Evolutionary conservation across 2,888 invertebrate species (phyloP).

Genomic region (Himalopsyche anomala): DNA sequence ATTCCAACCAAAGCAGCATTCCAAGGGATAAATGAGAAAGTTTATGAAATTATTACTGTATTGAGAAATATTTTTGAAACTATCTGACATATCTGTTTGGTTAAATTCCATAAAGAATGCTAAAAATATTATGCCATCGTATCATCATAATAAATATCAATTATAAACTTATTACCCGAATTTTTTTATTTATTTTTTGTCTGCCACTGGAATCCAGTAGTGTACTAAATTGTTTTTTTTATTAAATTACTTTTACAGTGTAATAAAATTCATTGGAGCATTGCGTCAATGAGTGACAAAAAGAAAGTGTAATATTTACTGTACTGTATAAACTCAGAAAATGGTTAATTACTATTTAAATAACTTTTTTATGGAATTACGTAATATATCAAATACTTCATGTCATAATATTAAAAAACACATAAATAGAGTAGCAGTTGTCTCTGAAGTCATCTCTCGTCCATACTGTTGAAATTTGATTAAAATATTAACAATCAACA

Average conservation of each 20-base stretch:
- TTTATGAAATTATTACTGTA: neutral
- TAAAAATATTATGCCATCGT: no score
- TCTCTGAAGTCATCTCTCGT: neutral
- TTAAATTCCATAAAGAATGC: no score
- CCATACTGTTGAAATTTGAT: neutral
- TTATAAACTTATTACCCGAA: neutral
- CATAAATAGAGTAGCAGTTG: neutral
- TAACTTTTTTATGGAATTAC: neutral
- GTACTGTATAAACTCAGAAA: neutral
- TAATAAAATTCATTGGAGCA: neutral
- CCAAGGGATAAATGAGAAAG: constrained; percentile 24
- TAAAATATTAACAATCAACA: constrained; percentile 18
- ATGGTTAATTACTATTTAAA: no score
- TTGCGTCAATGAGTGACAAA: neutral
- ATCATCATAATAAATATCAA: no score
- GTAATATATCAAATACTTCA: neutral
- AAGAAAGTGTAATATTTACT: neutral
- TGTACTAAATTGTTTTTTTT: neutral
- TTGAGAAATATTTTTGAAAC: neutral
- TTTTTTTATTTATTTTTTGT: neutral
- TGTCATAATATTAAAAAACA: neutral
- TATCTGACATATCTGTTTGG: no score
- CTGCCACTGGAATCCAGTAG: neutral
- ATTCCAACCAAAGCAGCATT: constrained; percentile 51
- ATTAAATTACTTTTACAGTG: neutral